Conservation (phyloP, 2,113 vertebrate species). For the Agelaius phoeniceus region DNA sequence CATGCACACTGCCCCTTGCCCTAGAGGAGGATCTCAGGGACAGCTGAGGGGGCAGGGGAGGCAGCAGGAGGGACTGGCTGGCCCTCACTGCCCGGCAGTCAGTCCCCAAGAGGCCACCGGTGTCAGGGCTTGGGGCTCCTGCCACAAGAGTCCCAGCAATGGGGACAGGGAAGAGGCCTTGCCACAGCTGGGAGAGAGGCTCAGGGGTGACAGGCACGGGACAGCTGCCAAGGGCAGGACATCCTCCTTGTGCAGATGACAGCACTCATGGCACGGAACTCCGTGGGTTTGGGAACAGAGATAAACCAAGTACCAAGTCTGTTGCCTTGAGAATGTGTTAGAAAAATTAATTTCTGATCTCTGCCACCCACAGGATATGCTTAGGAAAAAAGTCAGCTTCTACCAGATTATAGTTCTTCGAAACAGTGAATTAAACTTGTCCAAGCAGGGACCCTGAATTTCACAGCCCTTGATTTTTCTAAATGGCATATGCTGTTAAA, state of each 20-base stretch:
- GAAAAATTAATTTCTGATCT: not conserved
- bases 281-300: fast-evolving
- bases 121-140: not conserved
- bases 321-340: not conserved
- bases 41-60: fast-evolving
- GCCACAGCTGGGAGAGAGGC: fast-evolving
- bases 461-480: constrained; percentile 14
- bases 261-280: fast-evolving
- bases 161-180: not conserved
- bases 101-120: not conserved
- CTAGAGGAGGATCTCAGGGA: not conserved
- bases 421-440: not conserved
- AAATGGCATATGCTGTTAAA: constrained; percentile 22
- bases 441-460: constrained; percentile 13
- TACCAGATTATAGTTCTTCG: not conserved
- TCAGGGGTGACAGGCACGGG: fast-evolving
- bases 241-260: fast-evolving
- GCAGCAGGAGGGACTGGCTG: not conserved
- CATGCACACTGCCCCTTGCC: fast-evolving
- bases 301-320: not conserved
- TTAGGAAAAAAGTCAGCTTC: not conserved
- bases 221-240: not conserved
- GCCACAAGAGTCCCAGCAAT: fast-evolving
- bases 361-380: not conserved
- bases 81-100: not conserved